Evolutionary conservation across 1,140 invertebrate species (phyloP).

Genomic region (Penaeus vannamei): DNA sequence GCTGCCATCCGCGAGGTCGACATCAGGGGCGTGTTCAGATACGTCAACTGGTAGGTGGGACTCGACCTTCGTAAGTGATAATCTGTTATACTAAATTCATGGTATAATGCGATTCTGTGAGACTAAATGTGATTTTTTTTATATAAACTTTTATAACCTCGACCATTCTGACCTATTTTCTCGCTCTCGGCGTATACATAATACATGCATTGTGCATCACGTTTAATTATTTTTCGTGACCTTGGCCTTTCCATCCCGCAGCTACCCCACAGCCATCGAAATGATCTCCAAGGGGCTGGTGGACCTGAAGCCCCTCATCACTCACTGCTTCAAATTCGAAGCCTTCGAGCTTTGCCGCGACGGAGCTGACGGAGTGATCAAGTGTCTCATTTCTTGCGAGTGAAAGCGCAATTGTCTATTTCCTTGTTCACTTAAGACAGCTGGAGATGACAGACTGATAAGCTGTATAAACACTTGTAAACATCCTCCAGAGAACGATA

Average conservation of each 20-base stretch:
- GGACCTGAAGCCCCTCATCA: conserved; percentile 89
- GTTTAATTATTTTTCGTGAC: neutral
- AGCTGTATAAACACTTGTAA: too few relatives aligned
- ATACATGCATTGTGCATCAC: too few relatives aligned
- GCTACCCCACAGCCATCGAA: conserved; percentile 80
- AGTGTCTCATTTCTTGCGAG: conserved; percentile 71
- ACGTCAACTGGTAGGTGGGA: conserved; percentile 74
- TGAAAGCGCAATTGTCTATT: too few relatives aligned
- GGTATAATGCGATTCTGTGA: too few relatives aligned
- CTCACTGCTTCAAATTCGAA: conserved; percentile 89
- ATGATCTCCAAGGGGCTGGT: conserved; percentile 87
- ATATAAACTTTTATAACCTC: too few relatives aligned
- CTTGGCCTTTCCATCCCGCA: conserved; percentile 43
- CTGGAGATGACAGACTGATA: too few relatives aligned
- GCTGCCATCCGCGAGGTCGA: conserved; percentile 88
- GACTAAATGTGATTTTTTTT: too few relatives aligned
- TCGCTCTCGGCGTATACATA: too few relatives aligned
- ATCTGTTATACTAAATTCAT: neutral
- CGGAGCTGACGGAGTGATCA: conserved; percentile 83
- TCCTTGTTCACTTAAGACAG: too few relatives aligned
- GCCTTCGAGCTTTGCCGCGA: conserved; percentile 88
- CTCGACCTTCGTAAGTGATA: neutral
- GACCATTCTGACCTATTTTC: too few relatives aligned
- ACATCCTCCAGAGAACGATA: too few relatives aligned
- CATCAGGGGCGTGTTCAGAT: conserved; percentile 86